Percentiles rank a stretch among this genome's conserved stretches.
These are phyloP conservation scores for Psittacula echo DNA, from an alignment of 2,797 vertebrate species.

Conservation along the genomic window DNA sequence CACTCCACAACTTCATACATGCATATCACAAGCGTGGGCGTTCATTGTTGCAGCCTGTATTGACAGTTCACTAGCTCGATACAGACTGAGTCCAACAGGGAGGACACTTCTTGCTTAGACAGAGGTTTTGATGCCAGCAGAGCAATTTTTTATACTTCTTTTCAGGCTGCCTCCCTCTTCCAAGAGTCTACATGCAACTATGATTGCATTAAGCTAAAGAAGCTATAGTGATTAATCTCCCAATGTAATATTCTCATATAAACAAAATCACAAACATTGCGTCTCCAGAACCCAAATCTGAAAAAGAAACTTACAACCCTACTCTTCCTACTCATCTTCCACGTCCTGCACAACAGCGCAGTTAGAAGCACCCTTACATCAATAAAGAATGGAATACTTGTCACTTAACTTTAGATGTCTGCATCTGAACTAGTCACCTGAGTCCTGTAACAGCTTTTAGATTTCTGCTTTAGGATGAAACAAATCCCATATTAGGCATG, in stretches of 20 bases:
- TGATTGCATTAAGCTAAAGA: neutral
- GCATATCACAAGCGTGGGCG: neutral
- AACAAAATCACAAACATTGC: neutral
- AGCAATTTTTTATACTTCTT: neutral
- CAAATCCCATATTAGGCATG: neutral
- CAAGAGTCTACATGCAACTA: neutral
- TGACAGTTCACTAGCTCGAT: neutral
- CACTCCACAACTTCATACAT: neutral
- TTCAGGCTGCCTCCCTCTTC: neutral
- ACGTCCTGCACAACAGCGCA: neutral
- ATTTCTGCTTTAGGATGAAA: neutral
- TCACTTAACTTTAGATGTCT: neutral
- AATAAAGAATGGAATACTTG: neutral
- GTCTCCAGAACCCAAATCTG: neutral
- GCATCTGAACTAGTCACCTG: neutral
- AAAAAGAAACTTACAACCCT: neutral
- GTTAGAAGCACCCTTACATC: neutral
- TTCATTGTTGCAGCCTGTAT: neutral
- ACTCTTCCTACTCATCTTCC: neutral
- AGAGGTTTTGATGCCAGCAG: neutral
- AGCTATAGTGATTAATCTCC: neutral
- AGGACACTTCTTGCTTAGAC: neutral
- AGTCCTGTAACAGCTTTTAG: neutral
- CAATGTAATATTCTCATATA: neutral
- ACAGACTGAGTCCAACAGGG: neutral